phyloP scores from a whole-genome alignment of 2,797 vertebrate genomes.

The Parauchenoglanis ngamensis region DNA sequence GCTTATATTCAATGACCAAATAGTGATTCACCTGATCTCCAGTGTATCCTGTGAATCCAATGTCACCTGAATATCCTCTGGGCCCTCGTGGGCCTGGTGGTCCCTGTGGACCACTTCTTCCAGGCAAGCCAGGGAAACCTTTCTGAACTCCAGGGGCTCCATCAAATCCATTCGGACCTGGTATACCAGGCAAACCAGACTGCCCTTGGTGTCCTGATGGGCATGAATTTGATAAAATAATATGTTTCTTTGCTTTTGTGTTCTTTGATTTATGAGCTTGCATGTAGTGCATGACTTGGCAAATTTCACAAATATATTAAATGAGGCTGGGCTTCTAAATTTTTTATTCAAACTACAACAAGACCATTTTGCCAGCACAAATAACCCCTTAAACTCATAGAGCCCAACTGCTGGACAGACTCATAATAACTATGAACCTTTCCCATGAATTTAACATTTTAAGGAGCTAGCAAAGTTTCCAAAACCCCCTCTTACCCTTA shows the following conservation, averaged over 20 bases:
- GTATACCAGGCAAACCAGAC: constrained; percentile 15
- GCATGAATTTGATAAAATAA: not conserved
- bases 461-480: too few relatives aligned
- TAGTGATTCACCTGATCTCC: constrained; percentile 67
- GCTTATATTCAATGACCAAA: not conserved
- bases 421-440: not conserved
- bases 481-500: constrained; percentile 13
- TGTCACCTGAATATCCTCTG: constrained; percentile 25
- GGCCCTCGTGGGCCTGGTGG: constrained; percentile 18
- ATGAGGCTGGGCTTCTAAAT: not conserved
- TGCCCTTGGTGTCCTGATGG: constrained; percentile 29
- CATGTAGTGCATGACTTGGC: not conserved
- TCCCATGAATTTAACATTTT: too few relatives aligned
- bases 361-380: not conserved
- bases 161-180: constrained; percentile 17
- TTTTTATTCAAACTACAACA: not conserved
- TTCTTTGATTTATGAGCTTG: not conserved
- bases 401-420: not conserved
- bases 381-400: not conserved
- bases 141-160: constrained; percentile 41
- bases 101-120: constrained; percentile 14
- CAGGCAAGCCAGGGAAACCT: constrained; percentile 34
- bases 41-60: constrained; percentile 69
- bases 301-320: not conserved
- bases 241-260: not conserved